Base-by-base conservation (phyloP, 2,797 vertebrate species). In the Anguilla anguilla region DNA sequence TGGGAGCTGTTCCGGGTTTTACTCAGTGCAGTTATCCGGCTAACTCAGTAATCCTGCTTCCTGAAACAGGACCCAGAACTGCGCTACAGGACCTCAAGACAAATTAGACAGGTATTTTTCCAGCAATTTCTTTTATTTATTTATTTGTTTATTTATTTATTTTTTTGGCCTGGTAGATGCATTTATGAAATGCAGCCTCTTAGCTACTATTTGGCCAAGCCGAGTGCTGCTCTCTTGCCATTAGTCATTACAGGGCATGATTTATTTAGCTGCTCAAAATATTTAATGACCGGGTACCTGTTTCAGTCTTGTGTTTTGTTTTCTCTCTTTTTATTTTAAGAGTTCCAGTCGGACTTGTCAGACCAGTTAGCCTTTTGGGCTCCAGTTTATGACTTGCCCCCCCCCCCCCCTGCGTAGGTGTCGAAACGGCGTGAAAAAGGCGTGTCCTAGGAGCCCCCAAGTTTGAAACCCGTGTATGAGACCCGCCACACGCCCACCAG, bases 211-310 rank as follows among this genome's bases (percentile, higher is more conserved):
- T 74, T 28, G 35, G 10, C 69, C 7, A 39, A 39, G 31, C 69
- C 9, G 4, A 74, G 28, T 17, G 28, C 31, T 0, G 9, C 69
- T 35, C 0, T 35, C 3, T 11, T 74, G 69, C 69, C 28, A 74
- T 74, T 72, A 74, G 28, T 74, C 69, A 74, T 35, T 74, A 74
- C 69, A 31, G 69, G 35, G 28, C n/a, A 72, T 72, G 69, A 74
- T 35, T 74, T 35, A 74, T 74, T 74, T 74, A 74, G 9, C 28
- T 74, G 69, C 35, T 74, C 5, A 74, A 74, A 74, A 35, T 28
- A 35, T 74, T 35, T 74, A 31, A 13, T 13, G 69, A 74, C 69
- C 35, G 28, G 69, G 35, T 74, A 74, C 28, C n/a, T 74, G 51
- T 11, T 53, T 53, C 7, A 53, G 11, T 35, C 31, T 31, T 31